Conservation (phyloP, 2,888 invertebrate species). For the Sinodicranocentrus sp. region DNA sequence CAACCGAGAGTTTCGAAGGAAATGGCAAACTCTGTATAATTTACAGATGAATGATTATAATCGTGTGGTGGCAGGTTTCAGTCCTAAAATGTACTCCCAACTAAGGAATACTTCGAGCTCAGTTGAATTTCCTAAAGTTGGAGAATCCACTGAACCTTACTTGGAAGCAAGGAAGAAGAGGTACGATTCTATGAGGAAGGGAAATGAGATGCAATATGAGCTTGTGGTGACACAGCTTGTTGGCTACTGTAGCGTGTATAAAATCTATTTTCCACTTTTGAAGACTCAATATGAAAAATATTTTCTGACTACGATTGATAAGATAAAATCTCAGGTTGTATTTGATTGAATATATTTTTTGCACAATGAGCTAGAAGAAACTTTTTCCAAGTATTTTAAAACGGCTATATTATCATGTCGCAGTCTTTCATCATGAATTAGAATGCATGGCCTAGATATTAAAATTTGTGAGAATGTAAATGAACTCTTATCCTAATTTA, state of each 20-base stretch:
- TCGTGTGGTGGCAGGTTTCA: background rate
- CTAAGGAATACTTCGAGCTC: conserved; percentile 5
- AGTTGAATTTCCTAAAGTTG: background rate
- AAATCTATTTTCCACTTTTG: conserved; percentile 36
- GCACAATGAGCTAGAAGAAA: too few species aligned
- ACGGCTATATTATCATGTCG: too few species aligned
- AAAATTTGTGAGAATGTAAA: too few species aligned
- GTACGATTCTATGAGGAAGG: too few species aligned
- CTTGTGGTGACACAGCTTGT: conserved; percentile 42
- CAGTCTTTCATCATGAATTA: too few species aligned
- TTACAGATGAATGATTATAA: background rate
- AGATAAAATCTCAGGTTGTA: background rate
- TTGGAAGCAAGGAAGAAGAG: too few species aligned
- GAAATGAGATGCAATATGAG: conserved; percentile 21
- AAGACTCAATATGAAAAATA: background rate
- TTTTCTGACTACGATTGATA: conserved; percentile 16
- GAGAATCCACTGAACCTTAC: too few species aligned
- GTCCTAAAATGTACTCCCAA: background rate
- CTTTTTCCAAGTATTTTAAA: too few species aligned
- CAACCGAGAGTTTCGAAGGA: background rate
- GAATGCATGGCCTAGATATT: too few species aligned
- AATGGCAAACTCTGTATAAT: background rate
- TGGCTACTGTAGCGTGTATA: conserved; percentile 44
- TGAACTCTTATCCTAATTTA: too few species aligned
- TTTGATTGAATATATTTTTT: too few species aligned